Evolutionary conservation across 2,888 invertebrate species (phyloP).

Genomic region (Panzeria rudis): DNA sequence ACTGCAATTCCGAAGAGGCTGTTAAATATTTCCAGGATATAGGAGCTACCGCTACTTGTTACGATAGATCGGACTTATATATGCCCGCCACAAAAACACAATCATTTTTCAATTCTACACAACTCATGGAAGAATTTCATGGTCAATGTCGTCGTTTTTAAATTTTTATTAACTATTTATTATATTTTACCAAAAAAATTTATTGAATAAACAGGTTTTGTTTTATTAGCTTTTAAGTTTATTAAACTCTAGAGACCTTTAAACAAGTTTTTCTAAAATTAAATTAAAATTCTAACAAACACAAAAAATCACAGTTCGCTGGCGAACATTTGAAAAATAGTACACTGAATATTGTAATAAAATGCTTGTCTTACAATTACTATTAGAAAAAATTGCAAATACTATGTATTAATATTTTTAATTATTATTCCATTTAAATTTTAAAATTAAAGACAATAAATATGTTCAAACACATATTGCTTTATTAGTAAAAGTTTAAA

Average conservation of each 20-base stretch:
- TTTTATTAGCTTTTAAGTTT: background rate
- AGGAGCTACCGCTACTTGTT: constrained; percentile 97
- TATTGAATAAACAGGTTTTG: background rate
- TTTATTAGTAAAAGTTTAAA: constrained; percentile 1
- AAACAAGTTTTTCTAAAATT: background rate
- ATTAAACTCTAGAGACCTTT: background rate
- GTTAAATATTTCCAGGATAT: constrained; percentile 93
- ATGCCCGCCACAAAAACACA: constrained; percentile 77
- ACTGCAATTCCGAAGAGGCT: constrained; percentile 93
- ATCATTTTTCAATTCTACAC: constrained; percentile 78
- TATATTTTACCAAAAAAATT: background rate
- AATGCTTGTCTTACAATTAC: background rate
- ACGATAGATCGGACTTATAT: constrained; percentile 91
- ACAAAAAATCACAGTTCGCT: constrained; percentile 41
- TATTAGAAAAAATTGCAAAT: background rate
- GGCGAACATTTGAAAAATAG: constrained; percentile 44
- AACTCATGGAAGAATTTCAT: constrained; percentile 77
- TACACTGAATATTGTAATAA: background rate
- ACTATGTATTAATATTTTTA: constrained; percentile 24
- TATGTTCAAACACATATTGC: constrained; percentile 10
- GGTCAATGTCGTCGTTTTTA: constrained; percentile 76
- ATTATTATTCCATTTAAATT: constrained; percentile 45
- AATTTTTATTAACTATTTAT: constrained; percentile 3
- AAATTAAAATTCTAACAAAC: background rate
- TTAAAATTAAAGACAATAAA: constrained; percentile 50